Evolutionary conservation across 2,888 invertebrate genomes (phyloP).

Genomic region (Lysandra coridon): DNA sequence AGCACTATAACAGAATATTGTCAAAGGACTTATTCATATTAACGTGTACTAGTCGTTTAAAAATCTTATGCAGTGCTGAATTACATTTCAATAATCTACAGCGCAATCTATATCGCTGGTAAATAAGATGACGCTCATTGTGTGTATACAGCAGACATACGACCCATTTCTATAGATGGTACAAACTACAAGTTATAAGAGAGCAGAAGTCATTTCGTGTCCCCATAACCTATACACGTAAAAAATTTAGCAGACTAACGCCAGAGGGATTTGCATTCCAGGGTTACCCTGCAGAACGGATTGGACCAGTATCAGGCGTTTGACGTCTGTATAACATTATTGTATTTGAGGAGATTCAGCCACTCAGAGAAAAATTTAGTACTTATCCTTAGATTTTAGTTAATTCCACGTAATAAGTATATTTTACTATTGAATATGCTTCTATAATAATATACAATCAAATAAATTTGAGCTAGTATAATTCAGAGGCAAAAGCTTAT

Average conservation of each 20-base stretch:
- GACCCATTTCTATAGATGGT: conserved; percentile 42
- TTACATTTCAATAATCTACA: conserved; percentile 43
- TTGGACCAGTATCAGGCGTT: no score
- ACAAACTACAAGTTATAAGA: conserved; percentile 36
- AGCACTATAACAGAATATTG: neutral
- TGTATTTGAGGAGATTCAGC: neutral
- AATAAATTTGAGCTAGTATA: neutral
- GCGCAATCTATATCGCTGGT: conserved; percentile 61
- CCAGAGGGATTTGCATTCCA: no score
- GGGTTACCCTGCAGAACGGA: no score
- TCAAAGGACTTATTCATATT: neutral
- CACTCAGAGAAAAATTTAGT: neutral
- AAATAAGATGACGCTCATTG: conserved; percentile 54
- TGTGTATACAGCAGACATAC: conserved; percentile 61
- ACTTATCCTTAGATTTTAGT: no score
- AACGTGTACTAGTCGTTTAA: neutral
- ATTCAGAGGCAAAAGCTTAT: conserved; percentile 41
- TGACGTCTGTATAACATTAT: neutral
- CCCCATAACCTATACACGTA: neutral
- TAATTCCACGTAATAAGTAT: no score
- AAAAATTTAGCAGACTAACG: neutral
- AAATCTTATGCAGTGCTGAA: neutral
- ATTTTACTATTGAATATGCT: no score
- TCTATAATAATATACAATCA: no score
- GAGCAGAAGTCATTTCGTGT: conserved; percentile 32